A percentile compares a stretch with the other conserved stretches of the same genome.
Evolutionary conservation across 2,797 vertebrate species (phyloP).

Genomic region (Heteromormyrus szaboi): DNA sequence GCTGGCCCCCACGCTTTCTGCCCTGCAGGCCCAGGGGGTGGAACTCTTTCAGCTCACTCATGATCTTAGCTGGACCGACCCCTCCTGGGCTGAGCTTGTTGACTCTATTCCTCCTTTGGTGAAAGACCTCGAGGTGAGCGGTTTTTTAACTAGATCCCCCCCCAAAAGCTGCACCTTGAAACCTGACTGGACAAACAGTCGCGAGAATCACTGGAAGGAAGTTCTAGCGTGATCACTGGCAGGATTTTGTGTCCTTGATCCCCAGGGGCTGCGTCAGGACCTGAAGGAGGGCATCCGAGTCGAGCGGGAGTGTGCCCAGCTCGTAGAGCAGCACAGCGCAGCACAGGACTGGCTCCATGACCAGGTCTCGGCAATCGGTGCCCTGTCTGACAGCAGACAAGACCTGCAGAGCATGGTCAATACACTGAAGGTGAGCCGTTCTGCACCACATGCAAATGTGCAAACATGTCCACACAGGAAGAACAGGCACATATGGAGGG

Average conservation of each 20-base stretch:
- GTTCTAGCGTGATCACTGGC: background rate
- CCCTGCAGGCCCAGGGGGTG: constrained; percentile 40
- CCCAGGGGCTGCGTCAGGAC: constrained; percentile 40
- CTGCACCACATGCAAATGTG: constrained; percentile 1
- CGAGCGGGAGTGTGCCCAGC: constrained; percentile 59
- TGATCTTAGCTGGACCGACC: constrained; percentile 53
- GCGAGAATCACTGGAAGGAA: background rate
- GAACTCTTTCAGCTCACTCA: constrained; percentile 56
- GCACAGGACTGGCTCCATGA: constrained; percentile 68
- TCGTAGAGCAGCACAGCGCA: constrained; percentile 63
- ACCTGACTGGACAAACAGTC: background rate
- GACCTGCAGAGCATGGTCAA: constrained; percentile 51
- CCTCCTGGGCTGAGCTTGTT: constrained; percentile 46
- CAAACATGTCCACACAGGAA: background rate
- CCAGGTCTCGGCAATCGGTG: constrained; percentile 54
- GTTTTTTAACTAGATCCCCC: background rate
- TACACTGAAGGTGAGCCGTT: constrained; percentile 60
- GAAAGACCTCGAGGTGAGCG: constrained; percentile 51
- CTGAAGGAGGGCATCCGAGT: constrained; percentile 55
- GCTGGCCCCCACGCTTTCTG: constrained; percentile 43
- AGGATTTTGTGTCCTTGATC: constrained; percentile 7
- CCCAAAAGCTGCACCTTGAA: background rate
- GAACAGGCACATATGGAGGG: background rate
- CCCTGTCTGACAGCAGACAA: constrained; percentile 44
- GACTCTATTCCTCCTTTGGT: constrained; percentile 48